Evolutionary conservation across 2,113 vertebrate species (phyloP).

Genomic region (Puffinus mauretanicus): DNA sequence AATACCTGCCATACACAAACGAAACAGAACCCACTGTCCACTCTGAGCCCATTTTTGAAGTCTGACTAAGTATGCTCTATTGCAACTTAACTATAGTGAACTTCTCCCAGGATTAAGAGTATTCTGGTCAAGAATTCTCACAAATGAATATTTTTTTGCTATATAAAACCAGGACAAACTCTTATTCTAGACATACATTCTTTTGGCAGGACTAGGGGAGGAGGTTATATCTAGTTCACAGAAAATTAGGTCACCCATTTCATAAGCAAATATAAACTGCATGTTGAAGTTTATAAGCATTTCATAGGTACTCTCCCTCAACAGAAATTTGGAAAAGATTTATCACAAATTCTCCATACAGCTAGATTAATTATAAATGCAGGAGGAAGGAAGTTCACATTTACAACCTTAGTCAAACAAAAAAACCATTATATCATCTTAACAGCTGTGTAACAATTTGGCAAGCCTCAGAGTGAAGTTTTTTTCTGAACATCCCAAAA

Average conservation of each 20-base stretch:
- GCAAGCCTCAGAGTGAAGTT: slow-evolving; percentile 17
- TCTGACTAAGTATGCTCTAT: neutral
- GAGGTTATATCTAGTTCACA: neutral
- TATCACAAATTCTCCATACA: neutral
- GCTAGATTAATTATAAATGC: slow-evolving; percentile 24
- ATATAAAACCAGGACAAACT: neutral
- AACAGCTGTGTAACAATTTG: slow-evolving; percentile 64
- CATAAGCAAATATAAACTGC: neutral
- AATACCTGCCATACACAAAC: neutral
- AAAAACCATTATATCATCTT: slow-evolving; percentile 52
- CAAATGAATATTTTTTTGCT: neutral
- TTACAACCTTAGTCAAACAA: slow-evolving; percentile 37
- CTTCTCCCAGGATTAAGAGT: neutral
- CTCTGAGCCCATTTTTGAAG: neutral
- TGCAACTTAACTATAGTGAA: neutral
- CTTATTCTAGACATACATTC: neutral
- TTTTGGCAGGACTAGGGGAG: neutral
- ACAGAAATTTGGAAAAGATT: neutral
- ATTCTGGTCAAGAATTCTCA: neutral
- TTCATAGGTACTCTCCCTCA: neutral
- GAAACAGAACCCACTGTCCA: neutral
- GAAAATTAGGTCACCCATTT: slow-evolving; percentile 46
- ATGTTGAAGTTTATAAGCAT: neutral
- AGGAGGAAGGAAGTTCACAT: slow-evolving; percentile 62
- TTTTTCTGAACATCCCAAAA: slow-evolving; percentile 48